Evolutionary conservation across 2,797 vertebrate species (phyloP).

Genomic region (Xyrichtys novacula): DNA sequence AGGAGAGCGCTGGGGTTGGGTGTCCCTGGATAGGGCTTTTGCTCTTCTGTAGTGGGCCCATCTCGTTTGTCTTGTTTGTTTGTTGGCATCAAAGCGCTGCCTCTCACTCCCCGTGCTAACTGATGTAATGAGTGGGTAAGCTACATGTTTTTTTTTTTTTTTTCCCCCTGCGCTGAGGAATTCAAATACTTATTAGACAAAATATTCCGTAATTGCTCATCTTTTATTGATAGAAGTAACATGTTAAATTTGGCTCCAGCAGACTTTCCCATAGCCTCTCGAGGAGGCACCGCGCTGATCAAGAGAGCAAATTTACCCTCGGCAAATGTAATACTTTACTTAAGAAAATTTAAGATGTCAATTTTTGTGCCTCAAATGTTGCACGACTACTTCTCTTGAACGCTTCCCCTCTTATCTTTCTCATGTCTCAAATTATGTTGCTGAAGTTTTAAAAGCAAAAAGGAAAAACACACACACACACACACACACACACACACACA

Average conservation of each 20-base stretch:
- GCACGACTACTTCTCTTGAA: conserved; percentile 74
- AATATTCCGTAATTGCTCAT: conserved; percentile 87
- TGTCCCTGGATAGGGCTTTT: conserved; percentile 77
- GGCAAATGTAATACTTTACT: conserved; percentile 79
- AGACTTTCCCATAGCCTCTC: conserved; percentile 73
- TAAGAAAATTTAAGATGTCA: conserved; percentile 83
- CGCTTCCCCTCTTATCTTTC: conserved; percentile 75
- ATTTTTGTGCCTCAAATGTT: conserved; percentile 74
- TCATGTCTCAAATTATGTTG: conserved; percentile 68
- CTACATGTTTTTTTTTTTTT: conserved; percentile 71
- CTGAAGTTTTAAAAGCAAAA: background rate
- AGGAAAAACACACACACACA: conserved; percentile 32
- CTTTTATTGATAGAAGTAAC: conserved; percentile 85
- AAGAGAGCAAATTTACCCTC: conserved; percentile 78
- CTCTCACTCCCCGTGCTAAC: conserved; percentile 78
- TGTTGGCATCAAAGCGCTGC: conserved; percentile 83
- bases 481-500: no score
- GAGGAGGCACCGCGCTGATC: conserved; percentile 77
- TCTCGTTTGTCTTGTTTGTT: conserved; percentile 84
- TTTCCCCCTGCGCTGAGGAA: conserved; percentile 75
- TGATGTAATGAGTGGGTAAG: conserved; percentile 84
- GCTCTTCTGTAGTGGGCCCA: conserved; percentile 76
- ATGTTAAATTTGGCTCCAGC: conserved; percentile 80
- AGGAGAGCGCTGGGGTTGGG: conserved; percentile 63
- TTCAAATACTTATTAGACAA: conserved; percentile 86